Evolutionary conservation across 2,113 vertebrate species (phyloP), one percentile per base, ranked within the genome.

Genomic region (Glaucomys volans): DNA sequence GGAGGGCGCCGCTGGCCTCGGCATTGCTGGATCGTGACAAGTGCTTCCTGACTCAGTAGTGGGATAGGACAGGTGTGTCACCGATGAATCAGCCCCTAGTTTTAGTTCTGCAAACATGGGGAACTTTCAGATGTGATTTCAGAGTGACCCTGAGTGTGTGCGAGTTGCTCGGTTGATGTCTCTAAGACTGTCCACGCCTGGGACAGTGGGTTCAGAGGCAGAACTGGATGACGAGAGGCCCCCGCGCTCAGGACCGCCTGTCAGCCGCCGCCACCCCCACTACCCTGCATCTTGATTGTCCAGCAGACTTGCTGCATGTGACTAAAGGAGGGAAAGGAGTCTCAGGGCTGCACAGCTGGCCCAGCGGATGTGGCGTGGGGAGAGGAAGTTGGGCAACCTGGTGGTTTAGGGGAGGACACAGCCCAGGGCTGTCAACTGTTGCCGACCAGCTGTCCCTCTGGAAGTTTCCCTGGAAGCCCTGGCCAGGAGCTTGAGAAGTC

Each of bases 381-480:
- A n/a, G 52, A 90, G 93, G 95, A 91, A 50, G 69, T 88, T 94
- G 82, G 77, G 94, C 87, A 86, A 35, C 11, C 30, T 17, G 18
- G 32, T 44, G 57, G 40, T 82, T 94, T 76, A 24, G 18, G 59
- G 82, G 80, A 16, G 64, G 57, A n/a, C 52, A 10, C 30, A 54
- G 37, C 44, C 17, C 42, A 32, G 62, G 52, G 81, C 47, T 67
- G 69, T 67, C 89, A 17, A 11, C 69, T 50, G 17, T 50, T 67
- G 35, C 37, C 1, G 44, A 47, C 85, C 72, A 87, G 80, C 93
- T 67, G 37, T 52, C 47, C 54, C 3, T 81, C 64, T 16, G 17
- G 71, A 90, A 87, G 50, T 30, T 59, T 77, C 30, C 20, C 4
- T 1, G 22, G 52, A 66, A 74, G 64, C 71, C 32, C 11, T 13